A percentile compares a stretch with the other conserved stretches of the same genome.
Conservation (phyloP, 2,113 vertebrate genomes). For the Salvator merianae region DNA sequence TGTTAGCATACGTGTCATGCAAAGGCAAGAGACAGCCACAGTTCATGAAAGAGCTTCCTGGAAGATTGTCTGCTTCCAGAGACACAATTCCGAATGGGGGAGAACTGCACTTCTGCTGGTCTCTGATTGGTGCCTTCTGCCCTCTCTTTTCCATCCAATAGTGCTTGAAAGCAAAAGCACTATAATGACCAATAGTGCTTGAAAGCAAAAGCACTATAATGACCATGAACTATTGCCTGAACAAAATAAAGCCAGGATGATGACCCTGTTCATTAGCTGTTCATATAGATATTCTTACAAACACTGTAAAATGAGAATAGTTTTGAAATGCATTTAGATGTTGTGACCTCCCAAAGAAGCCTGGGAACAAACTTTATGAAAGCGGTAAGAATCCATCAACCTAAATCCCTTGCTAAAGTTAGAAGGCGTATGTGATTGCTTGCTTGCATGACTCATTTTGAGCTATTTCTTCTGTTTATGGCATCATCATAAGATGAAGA, state of each 20-base stretch:
- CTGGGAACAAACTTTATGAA: not conserved
- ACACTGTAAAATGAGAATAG: not conserved
- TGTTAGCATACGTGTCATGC: constrained; percentile 1
- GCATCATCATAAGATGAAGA: not conserved
- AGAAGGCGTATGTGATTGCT: no score
- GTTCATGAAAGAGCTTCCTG: not conserved
- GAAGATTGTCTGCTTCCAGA: not conserved
- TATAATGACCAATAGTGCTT: not conserved
- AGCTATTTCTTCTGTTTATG: not conserved
- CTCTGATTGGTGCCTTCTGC: not conserved
- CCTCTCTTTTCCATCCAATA: not conserved
- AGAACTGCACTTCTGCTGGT: not conserved
- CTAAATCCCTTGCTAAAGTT: not conserved
- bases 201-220: no score
- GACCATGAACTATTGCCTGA: not conserved
- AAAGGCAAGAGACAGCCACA: not conserved
- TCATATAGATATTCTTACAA: not conserved
- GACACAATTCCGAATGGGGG: no score
- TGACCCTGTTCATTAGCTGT: not conserved
- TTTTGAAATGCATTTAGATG: not conserved
- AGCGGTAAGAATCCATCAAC: not conserved
- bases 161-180: not conserved
- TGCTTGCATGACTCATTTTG: not conserved
- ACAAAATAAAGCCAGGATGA: not conserved
- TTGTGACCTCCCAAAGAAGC: not conserved